phyloP scores from a whole-genome alignment of 2,888 invertebrate species.

The Chrysopilus asiliformis region DNA sequence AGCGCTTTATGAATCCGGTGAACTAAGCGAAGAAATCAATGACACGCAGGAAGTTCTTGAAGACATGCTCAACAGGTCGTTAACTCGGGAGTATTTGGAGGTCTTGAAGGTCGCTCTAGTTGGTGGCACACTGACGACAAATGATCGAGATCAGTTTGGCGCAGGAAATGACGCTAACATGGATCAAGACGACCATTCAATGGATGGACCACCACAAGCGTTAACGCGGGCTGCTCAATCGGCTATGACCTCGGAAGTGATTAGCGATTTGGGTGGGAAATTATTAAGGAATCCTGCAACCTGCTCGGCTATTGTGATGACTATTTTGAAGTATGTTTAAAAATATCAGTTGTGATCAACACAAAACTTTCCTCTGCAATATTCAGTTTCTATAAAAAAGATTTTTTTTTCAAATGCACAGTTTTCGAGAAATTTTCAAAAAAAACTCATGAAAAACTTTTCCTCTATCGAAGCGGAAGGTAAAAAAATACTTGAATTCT shows the following conservation, averaged over 20 bases:
- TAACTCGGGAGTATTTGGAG: conserved; percentile 81
- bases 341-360: conserved; percentile 4
- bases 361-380: too few species aligned
- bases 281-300: conserved; percentile 53
- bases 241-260: conserved; percentile 51
- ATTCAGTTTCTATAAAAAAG: conserved; percentile 4
- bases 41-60: conserved; percentile 74
- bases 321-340: conserved; percentile 40
- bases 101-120: conserved; percentile 63
- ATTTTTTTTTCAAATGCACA: conserved; percentile 40
- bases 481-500: too few species aligned
- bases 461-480: too few species aligned
- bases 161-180: conserved; percentile 35
- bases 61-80: conserved; percentile 70
- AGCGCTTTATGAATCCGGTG: conserved; percentile 60
- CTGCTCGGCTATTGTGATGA: conserved; percentile 49
- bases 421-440: too few species aligned
- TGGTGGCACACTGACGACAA: conserved; percentile 45
- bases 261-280: conserved; percentile 68
- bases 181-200: conserved; percentile 53
- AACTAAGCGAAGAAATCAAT: conserved; percentile 59
- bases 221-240: conserved; percentile 35
- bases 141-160: conserved; percentile 34
- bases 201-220: conserved; percentile 49
- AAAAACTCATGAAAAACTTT: too few species aligned